Evolutionary conservation across 2,888 invertebrate species (phyloP).

Genomic region (Orthonychiurus folsomi): DNA sequence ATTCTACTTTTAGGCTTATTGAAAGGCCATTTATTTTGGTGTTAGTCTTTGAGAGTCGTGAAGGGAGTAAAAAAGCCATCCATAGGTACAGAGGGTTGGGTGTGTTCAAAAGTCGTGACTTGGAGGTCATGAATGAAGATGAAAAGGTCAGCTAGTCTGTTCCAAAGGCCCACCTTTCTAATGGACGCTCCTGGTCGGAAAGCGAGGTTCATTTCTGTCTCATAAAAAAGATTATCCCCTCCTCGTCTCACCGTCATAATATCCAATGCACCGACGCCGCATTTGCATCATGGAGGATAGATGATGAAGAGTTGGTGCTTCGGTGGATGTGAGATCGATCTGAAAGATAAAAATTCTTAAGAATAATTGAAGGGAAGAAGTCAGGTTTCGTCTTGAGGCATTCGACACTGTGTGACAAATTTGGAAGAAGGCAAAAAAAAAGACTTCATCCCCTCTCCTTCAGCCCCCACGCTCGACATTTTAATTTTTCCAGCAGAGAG

Average conservation of each 20-base stretch:
- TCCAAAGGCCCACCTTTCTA: neutral
- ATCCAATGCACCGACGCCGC: neutral
- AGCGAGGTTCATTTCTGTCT: no score
- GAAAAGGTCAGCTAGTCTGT: neutral
- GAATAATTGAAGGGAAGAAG: neutral
- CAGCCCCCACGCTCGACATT: slow-evolving; percentile 28
- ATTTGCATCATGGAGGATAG: neutral
- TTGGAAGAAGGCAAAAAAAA: slow-evolving; percentile 6
- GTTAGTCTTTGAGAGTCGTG: no score
- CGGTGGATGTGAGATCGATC: neutral
- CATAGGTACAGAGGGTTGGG: no score
- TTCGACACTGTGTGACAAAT: slow-evolving; percentile 9
- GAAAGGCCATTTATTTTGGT: no score
- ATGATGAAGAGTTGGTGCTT: neutral
- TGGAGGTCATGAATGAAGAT: neutral
- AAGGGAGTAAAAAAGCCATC: no score
- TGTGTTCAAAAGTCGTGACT: neutral
- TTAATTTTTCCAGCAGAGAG: slow-evolving; percentile 37
- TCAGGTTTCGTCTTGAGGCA: slow-evolving; percentile 7
- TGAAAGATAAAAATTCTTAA: neutral
- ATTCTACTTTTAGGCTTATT: no score
- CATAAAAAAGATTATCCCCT: no score
- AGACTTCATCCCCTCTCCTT: no score
- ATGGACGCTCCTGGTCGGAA: slow-evolving; percentile 7
- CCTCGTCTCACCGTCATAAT: neutral